Conservation (phyloP, 2,113 vertebrate species). For the Chionodraco myersi region DNA sequence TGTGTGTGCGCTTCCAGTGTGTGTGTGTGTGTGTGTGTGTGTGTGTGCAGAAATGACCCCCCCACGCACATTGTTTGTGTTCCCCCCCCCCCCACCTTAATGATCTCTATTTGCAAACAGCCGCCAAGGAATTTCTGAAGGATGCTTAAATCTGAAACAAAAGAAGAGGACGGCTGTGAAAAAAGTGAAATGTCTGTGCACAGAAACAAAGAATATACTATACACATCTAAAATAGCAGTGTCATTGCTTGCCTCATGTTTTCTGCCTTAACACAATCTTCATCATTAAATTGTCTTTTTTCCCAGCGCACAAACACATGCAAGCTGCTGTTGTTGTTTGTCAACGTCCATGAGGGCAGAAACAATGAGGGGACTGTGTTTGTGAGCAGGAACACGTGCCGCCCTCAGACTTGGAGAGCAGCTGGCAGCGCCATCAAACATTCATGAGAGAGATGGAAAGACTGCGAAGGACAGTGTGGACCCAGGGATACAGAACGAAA, state of each 20-base stretch:
- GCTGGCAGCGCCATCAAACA: conserved; percentile 76
- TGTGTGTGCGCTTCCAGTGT: too few relatives aligned
- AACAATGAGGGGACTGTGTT: conserved; percentile 44
- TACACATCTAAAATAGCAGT: conserved; percentile 39
- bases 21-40: neutral
- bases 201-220: conserved; percentile 36
- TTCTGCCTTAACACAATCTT: neutral
- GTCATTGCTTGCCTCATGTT: conserved; percentile 1
- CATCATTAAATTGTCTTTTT: conserved; percentile 5
- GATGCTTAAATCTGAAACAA: conserved; percentile 30
- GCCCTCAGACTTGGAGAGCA: conserved; percentile 66
- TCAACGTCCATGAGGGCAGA: conserved; percentile 28
- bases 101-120: conserved; percentile 38
- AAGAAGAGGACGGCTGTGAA: conserved; percentile 13
- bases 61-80: conserved; percentile 2
- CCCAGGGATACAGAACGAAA: conserved; percentile 43
- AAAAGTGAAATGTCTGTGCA: conserved; percentile 43
- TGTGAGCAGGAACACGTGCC: conserved; percentile 57
- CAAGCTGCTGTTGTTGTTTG: conserved; percentile 21
- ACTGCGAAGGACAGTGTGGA: conserved; percentile 66
- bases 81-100: neutral
- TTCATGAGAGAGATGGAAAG: conserved; percentile 73
- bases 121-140: conserved; percentile 30
- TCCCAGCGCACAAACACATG: neutral
- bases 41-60: too few relatives aligned